phyloP scores from a whole-genome alignment of 2,888 invertebrate genomes.

The Macrosiphum euphorbiae region DNA sequence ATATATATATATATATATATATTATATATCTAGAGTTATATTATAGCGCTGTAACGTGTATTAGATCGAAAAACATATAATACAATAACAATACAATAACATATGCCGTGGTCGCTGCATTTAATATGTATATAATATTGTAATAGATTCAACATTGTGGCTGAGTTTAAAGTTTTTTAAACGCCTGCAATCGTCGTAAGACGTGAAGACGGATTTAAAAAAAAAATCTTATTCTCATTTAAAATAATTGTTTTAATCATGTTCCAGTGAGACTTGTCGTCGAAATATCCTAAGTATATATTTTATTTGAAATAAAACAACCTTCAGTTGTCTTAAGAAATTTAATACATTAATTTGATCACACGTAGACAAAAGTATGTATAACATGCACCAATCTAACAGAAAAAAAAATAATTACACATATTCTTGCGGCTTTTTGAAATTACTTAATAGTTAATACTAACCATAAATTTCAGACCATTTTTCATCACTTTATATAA shows the following conservation, averaged over 20 bases:
- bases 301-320: background rate
- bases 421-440: background rate
- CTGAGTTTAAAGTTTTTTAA: background rate
- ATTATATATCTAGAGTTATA: background rate
- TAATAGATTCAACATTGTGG: background rate
- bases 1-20: too few species aligned
- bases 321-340: background rate
- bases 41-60: constrained; percentile 9
- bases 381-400: background rate
- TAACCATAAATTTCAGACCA: background rate
- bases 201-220: background rate
- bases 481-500: background rate
- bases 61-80: background rate
- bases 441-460: background rate
- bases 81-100: background rate
- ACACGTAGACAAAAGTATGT: background rate
- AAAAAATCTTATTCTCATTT: background rate
- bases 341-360: background rate
- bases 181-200: background rate
- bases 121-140: background rate
- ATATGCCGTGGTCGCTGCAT: background rate
- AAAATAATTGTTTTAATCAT: background rate
- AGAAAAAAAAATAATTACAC: background rate
- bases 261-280: background rate
- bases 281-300: background rate